Percentiles rank a stretch among this genome's conserved stretches.
Conservation (phyloP, 2,797 vertebrate genomes). For the Oreortyx pictus region DNA sequence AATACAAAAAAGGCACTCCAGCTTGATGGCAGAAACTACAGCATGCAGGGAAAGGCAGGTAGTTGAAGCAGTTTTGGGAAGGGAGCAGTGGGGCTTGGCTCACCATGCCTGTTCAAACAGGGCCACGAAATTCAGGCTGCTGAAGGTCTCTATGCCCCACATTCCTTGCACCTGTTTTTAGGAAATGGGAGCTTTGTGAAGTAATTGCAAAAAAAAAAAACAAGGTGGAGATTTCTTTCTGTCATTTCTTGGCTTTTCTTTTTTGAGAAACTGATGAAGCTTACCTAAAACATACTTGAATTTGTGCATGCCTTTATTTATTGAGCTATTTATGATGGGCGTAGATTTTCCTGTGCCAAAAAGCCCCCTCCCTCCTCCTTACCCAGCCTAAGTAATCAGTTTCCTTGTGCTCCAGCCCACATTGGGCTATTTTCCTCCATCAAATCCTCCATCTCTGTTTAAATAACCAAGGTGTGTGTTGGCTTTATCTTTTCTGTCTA, state of each 20-base stretch:
- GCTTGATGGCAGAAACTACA: background rate
- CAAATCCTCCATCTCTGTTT: slow-evolving; percentile 49
- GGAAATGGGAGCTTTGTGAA: background rate
- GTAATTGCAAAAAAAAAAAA: background rate
- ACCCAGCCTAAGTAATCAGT: slow-evolving; percentile 61
- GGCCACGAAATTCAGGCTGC: background rate
- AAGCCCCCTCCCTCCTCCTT: slow-evolving; percentile 68
- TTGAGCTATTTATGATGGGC: slow-evolving; percentile 62
- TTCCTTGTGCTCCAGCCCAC: slow-evolving; percentile 66
- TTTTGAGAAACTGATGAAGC: slow-evolving; percentile 20
- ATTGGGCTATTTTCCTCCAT: slow-evolving; percentile 68
- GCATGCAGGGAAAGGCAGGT: background rate
- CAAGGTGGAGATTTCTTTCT: background rate
- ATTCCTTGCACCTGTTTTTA: background rate
- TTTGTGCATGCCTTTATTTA: slow-evolving; percentile 65
- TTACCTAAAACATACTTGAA: slow-evolving; percentile 48
- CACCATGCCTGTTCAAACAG: background rate
- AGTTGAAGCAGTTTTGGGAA: background rate
- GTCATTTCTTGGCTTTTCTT: slow-evolving; percentile 9
- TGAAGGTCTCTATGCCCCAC: background rate
- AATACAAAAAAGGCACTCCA: background rate
- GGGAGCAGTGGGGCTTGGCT: background rate
- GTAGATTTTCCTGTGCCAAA: slow-evolving; percentile 65
- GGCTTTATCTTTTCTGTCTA: slow-evolving; percentile 23
- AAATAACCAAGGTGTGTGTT: slow-evolving; percentile 53